A percentile compares a stretch with the other conserved stretches of the same genome.
Conservation (phyloP, 2,113 vertebrate genomes). For the Oxyura jamaicensis region DNA sequence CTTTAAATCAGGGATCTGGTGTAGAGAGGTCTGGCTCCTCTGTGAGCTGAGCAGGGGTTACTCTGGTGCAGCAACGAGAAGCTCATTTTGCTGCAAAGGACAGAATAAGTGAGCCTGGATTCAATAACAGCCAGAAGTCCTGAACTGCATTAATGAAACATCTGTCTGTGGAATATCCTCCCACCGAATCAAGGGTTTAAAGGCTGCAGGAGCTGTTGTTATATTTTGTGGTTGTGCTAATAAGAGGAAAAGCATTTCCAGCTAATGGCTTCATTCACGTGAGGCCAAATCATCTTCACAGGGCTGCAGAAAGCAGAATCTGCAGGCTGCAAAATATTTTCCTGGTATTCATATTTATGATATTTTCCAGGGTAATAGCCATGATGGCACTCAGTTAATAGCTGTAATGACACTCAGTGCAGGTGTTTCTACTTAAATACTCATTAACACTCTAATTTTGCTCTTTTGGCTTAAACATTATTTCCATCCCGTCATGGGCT, state of each 20-base stretch:
- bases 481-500: neutral
- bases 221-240: neutral
- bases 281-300: neutral
- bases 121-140: neutral
- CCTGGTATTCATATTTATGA: neutral
- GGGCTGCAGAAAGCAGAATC: neutral
- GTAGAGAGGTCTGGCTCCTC: neutral
- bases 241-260: neutral
- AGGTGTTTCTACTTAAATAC: constrained; percentile 55
- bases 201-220: neutral
- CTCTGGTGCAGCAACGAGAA: neutral
- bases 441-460: constrained; percentile 34
- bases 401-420: neutral
- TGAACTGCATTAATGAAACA: neutral
- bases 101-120: neutral
- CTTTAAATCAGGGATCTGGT: neutral
- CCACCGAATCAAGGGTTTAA: neutral
- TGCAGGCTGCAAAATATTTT: neutral
- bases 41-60: neutral
- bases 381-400: neutral
- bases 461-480: neutral
- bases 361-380: neutral
- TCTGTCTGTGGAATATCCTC: neutral
- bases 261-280: neutral
- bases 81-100: neutral